A percentile compares a stretch with the other conserved stretches of the same genome.
phyloP scores from a whole-genome alignment of 2,888 invertebrate species.

The Nomada fucata region DNA sequence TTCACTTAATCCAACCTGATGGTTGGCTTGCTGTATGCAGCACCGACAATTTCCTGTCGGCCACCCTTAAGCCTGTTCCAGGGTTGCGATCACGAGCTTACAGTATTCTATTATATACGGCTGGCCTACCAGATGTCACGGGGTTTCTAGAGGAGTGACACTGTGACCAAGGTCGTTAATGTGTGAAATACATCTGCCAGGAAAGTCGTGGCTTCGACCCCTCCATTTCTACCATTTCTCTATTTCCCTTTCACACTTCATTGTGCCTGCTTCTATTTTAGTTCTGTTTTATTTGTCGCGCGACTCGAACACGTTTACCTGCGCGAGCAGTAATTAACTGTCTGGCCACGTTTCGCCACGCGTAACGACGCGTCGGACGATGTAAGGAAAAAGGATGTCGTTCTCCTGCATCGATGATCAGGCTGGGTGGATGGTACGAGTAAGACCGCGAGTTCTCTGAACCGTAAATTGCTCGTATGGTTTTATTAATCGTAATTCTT shows the following conservation, averaged over 20 bases:
- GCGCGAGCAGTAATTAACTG: conserved; percentile 1
- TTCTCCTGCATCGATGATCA: conserved; percentile 38
- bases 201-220: conserved; percentile 5
- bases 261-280: background rate
- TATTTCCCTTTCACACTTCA: conserved; percentile 18
- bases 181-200: conserved; percentile 76
- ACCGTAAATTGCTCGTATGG: background rate
- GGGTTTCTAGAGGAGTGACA: conserved; percentile 69
- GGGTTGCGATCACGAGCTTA: conserved; percentile 30
- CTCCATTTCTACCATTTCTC: background rate
- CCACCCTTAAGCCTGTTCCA: conserved; percentile 46
- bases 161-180: conserved; percentile 76
- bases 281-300: background rate
- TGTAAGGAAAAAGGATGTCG: conserved; percentile 31
- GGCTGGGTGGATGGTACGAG: background rate
- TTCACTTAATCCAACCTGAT: conserved; percentile 73
- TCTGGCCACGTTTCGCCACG: conserved; percentile 21
- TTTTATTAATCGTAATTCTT: background rate
- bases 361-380: background rate
- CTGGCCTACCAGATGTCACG: conserved; percentile 76
- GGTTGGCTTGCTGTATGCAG: conserved; percentile 35
- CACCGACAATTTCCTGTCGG: conserved; percentile 69
- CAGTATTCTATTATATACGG: conserved; percentile 71
- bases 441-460: background rate
- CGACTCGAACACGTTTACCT: background rate